Conservation (phyloP, 2,797 vertebrate species). For the Salarias fasciatus region DNA sequence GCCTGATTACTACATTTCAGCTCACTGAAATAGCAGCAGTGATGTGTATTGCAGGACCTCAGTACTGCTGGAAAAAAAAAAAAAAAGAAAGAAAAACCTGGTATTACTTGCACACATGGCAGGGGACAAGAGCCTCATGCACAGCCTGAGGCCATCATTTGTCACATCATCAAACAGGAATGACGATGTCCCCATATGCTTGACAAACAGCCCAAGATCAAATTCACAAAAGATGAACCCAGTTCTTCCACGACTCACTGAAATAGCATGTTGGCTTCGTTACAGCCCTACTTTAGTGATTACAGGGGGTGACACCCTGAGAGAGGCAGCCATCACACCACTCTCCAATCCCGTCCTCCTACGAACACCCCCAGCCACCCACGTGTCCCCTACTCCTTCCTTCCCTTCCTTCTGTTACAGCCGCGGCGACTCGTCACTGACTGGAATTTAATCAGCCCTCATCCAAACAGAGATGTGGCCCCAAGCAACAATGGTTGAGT, state of each 20-base stretch:
- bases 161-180: slow-evolving; percentile 31
- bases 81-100: slow-evolving; percentile 52
- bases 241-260: slow-evolving; percentile 29
- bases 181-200: slow-evolving; percentile 32
- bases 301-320: slow-evolving; percentile 58
- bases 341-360: slow-evolving; percentile 31
- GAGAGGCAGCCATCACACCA: slow-evolving; percentile 50
- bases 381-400: slow-evolving; percentile 36
- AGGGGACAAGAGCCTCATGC: slow-evolving; percentile 39
- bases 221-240: slow-evolving; percentile 45
- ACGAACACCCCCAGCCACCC: slow-evolving; percentile 24
- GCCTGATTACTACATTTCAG: neutral
- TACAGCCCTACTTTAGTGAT: slow-evolving; percentile 51
- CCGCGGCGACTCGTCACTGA: slow-evolving; percentile 60
- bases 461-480: slow-evolving; percentile 67
- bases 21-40: slow-evolving; percentile 2
- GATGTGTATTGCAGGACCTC: slow-evolving; percentile 10
- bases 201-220: slow-evolving; percentile 52
- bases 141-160: slow-evolving; percentile 45
- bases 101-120: slow-evolving; percentile 23
- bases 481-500: slow-evolving; percentile 62
- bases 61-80: slow-evolving; percentile 8
- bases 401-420: slow-evolving; percentile 51
- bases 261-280: slow-evolving; percentile 41
- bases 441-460: slow-evolving; percentile 77